These are phyloP conservation scores for Harpegnathos saltator DNA, from an alignment of 1,140 invertebrate species.

Conservation along the genomic window DNA sequence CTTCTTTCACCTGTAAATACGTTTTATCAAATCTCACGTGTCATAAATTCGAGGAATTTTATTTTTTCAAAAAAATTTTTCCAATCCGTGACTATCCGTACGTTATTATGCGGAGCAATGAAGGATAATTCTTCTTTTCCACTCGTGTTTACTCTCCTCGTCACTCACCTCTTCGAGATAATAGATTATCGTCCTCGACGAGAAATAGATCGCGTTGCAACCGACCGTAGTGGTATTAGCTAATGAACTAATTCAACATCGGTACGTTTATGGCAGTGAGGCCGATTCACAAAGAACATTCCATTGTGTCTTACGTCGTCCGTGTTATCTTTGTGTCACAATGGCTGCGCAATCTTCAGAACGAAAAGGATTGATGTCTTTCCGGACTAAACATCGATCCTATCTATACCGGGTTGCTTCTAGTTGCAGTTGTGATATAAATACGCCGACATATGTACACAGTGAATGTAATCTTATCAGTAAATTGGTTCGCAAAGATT, in stretches of 20 bases:
- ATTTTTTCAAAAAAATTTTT: neutral
- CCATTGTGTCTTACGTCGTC: constrained; percentile 76
- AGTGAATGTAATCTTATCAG: neutral
- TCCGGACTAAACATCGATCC: neutral
- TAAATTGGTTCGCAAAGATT: neutral
- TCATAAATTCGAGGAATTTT: neutral
- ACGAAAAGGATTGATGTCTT: neutral
- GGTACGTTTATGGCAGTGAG: constrained; percentile 67
- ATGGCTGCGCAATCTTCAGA: constrained; percentile 24
- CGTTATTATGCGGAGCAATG: neutral
- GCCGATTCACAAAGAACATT: constrained; percentile 79
- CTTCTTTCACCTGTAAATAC: too few species aligned
- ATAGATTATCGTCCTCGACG: neutral
- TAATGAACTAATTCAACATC: constrained; percentile 68
- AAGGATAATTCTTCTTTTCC: neutral
- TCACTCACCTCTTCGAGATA: neutral
- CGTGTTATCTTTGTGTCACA: constrained; percentile 60
- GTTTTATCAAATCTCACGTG: neutral
- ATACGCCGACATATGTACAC: too few species aligned
- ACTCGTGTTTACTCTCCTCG: neutral
- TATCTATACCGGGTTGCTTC: neutral
- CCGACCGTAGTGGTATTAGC: constrained; percentile 62
- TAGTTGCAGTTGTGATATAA: too few species aligned
- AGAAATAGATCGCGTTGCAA: constrained; percentile 35
- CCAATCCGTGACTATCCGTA: neutral